Evolutionary conservation across 2,113 vertebrate species (phyloP), one percentile per base, ranked within the genome.

Genomic region (Synchiropus splendidus): DNA sequence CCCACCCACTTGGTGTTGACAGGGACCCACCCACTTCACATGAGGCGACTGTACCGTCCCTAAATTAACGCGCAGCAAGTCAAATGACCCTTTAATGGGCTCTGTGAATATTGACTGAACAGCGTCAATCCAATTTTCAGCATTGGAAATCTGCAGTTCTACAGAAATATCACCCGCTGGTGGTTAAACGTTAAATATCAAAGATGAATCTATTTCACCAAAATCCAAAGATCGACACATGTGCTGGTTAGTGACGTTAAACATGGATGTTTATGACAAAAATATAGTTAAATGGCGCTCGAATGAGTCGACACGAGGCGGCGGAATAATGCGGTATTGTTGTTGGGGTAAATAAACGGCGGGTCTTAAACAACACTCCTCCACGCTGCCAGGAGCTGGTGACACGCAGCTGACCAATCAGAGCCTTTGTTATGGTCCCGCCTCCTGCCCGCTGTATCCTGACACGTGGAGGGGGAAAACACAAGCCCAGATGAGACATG

Each of bases 381-480:
- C 39, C 48, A 60, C n/a, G n/a, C 45, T 1, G 35, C 16, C n/a
- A 36, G 38, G 48, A 76, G 64, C 71, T 78, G 75, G 73, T 70
- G 79, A 80, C 62, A 75, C 31, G 31, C 35, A 0, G 11, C 1
- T 1, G 33, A 41, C 80, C 80, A 81, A 81, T 79, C 74, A 51
- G 41, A 12, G 5, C 54, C 6, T 83, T 81, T 83, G 78, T 83
- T 83, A 46, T 79, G 74, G 72, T 79, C 70, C 76, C 70, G 74
- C 72, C 72, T 61, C 52, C 70, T 51, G 33, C 39, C 67, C 13
- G 41, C 45, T 49, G 35, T 64, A 72, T 69, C 54, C 59, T 67
- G 66, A 81, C 80, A 83, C 76, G 78, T 79, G 80, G 74, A 78
- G 67, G 64, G 58, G 65, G n/a, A 60, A 72, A 74, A 74, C 66